A percentile compares a stretch with the other conserved stretches of the same genome.
These are phyloP conservation scores for Saccopteryx leptura DNA, from an alignment of 2,113 vertebrate genomes.

Conservation along the genomic window DNA sequence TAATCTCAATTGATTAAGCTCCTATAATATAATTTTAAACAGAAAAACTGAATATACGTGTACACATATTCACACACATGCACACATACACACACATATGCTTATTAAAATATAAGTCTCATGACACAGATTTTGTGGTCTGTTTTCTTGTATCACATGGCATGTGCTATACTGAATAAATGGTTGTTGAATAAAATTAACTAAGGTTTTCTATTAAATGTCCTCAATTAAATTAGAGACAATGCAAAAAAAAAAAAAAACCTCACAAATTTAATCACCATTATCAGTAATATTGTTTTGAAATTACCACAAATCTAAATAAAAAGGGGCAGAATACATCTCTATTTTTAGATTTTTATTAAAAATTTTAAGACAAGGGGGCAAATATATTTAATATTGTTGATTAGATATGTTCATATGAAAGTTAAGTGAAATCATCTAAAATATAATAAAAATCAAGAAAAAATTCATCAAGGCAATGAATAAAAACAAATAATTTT, in stretches of 20 bases:
- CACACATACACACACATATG: background rate
- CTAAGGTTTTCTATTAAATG: background rate
- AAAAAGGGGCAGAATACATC: background rate
- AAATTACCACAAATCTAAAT: background rate
- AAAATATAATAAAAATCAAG: background rate
- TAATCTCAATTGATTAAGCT: background rate
- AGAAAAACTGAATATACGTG: background rate
- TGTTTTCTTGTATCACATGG: background rate
- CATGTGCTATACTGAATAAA: background rate
- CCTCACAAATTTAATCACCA: background rate
- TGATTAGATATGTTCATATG: background rate
- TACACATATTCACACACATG: accelerated
- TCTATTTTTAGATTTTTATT: background rate
- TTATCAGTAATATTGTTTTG: background rate
- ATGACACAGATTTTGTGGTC: background rate
- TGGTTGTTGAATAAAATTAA: background rate
- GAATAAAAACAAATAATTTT: background rate
- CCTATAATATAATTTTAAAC: background rate
- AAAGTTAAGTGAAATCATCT: background rate
- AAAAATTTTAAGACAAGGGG: background rate
- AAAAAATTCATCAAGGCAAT: background rate
- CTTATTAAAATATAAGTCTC: background rate
- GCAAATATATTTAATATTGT: background rate
- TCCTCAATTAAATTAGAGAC: background rate
- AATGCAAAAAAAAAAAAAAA: background rate